Evolutionary conservation across 2,113 vertebrate genomes (phyloP), one percentile per base, ranked within the genome.

Genomic region (Alethe diademata): DNA sequence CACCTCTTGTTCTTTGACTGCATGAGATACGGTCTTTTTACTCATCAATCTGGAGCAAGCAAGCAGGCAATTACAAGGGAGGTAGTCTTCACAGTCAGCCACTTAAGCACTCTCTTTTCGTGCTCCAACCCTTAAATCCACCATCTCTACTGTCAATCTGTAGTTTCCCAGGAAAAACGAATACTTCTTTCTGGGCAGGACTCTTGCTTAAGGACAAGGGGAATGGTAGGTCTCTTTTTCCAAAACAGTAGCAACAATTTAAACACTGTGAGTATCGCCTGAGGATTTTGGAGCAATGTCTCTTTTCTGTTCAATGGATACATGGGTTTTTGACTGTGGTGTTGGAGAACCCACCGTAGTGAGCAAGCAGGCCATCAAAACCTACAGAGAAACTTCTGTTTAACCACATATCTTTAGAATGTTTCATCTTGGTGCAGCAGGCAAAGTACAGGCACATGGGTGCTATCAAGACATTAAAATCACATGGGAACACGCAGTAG

Each of bases 261-360:
- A 73, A 78, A 81, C 10, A 47, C 8, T 1, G 0, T 36, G 31
- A 74, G 8, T 4, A 70, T 26, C 3, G 11, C 3, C 11, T 33
- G 13, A 58, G 25, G 5, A 25, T 74, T 92, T 86, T 69, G 25
- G 33, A 88, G 31, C 7, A 65, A n/a, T 33, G 3, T 42, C 8
- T 24, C 16, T 20, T 3, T 43, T 83, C 71, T 76, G 31, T 69
- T 20, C n/a, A 62, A 6, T 3, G 5, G 23, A 45, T 29, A 33
- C 15, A 5, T 26, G 15, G 20, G 6, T 47, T 89, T 62, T 9
- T 90, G 42, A 45, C 36, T 65, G 15, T 81, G 14, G 12, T 72
- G 23, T 25, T 65, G n/a, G 12, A 76, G 31, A 88, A 58, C 19
- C 8, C 57, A 16, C 15, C 0, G 0, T 33, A 16, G 5, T 14